Percentiles rank a stretch among this genome's conserved stretches.
phyloP scores from a whole-genome alignment of 2,113 vertebrate species.

The Cathartes aura region DNA sequence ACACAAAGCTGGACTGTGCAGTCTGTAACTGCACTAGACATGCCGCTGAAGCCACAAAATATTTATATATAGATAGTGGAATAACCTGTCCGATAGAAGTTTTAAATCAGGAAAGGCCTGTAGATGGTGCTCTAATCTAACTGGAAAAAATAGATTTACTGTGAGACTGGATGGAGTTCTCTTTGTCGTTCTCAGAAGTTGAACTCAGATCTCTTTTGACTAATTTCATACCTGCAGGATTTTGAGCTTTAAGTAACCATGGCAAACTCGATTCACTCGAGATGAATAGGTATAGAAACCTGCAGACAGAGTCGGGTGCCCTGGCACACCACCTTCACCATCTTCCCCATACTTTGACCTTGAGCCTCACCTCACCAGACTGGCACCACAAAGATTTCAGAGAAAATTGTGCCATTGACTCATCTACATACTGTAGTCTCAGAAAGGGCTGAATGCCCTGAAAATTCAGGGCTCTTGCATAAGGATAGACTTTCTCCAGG shows the following conservation, averaged over 20 bases:
- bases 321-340: neutral
- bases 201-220: neutral
- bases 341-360: neutral
- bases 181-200: neutral
- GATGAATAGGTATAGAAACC: neutral
- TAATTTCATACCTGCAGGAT: neutral
- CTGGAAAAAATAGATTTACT: neutral
- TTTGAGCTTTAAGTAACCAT: neutral
- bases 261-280: neutral
- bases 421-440: neutral
- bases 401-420: neutral
- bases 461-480: neutral
- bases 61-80: neutral
- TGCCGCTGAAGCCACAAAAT: neutral
- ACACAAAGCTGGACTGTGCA: neutral
- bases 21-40: neutral
- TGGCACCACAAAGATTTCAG: neutral
- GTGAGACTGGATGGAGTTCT: neutral
- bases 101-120: constrained; percentile 12
- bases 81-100: neutral
- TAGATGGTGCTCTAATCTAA: constrained; percentile 78
- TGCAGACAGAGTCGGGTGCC: neutral
- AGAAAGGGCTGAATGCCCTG: neutral
- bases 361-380: neutral
- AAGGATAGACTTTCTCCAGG: neutral